Evolutionary conservation across 2,113 vertebrate species (phyloP).

Genomic region (Gymnocephalus cernua): DNA sequence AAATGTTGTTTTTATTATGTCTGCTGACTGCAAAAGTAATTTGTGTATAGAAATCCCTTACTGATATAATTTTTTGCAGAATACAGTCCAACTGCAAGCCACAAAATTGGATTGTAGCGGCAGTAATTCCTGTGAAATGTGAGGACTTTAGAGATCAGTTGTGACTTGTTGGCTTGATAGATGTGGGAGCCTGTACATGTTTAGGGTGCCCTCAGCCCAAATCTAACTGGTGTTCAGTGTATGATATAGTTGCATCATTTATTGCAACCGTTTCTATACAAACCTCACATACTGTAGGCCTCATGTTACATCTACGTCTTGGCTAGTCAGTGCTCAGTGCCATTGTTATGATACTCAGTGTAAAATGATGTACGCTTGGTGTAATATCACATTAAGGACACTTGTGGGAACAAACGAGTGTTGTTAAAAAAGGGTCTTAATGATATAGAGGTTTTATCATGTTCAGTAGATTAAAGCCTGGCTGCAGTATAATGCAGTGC

Average conservation of each 20-base stretch:
- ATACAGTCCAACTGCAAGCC: slow-evolving; percentile 20
- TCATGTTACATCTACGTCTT: not conserved
- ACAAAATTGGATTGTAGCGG: slow-evolving; percentile 51
- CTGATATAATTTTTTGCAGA: slow-evolving; percentile 36
- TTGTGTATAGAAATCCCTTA: slow-evolving; percentile 10
- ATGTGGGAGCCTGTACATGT: slow-evolving; percentile 2
- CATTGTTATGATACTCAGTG: slow-evolving; percentile 13
- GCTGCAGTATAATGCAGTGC: slow-evolving; percentile 53
- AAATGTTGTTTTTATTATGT: slow-evolving; percentile 54
- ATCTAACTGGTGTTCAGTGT: not conserved
- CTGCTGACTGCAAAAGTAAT: slow-evolving; percentile 46
- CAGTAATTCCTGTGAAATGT: slow-evolving; percentile 47
- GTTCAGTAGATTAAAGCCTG: slow-evolving; percentile 41
- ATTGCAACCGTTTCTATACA: slow-evolving; percentile 7
- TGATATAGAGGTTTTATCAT: slow-evolving; percentile 52
- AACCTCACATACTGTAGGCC: slow-evolving; percentile 1
- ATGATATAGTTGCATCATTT: slow-evolving; percentile 20
- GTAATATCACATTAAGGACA: slow-evolving; percentile 5
- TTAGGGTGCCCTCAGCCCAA: slow-evolving; percentile 13
- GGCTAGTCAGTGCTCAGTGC: slow-evolving; percentile 1
- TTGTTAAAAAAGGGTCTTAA: slow-evolving; percentile 44
- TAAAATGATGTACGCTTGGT: slow-evolving; percentile 23
- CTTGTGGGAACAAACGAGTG: not conserved
- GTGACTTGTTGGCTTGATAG: slow-evolving; percentile 46
- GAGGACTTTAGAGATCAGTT: slow-evolving; percentile 45